phyloP scores from a whole-genome alignment of 1,140 invertebrate genomes.

The Thaumatotibia leucotreta region DNA sequence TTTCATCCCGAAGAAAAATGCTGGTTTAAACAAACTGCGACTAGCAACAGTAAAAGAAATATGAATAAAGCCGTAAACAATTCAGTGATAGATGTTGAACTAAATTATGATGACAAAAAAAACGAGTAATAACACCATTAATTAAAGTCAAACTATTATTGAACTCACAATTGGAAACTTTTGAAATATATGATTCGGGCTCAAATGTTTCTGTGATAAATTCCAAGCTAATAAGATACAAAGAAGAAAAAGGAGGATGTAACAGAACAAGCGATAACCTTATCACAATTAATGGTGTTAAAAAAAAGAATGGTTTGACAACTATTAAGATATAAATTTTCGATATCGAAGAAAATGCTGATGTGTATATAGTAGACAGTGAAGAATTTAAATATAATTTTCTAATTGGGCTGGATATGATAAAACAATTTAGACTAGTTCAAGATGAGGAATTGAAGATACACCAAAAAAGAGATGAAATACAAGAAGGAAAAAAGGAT shows the following conservation, averaged over 20 bases:
- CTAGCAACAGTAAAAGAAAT: constrained; percentile 11
- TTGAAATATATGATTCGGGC: constrained; percentile 28
- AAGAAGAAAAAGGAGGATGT: too few relatives aligned
- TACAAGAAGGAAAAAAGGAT: constrained; percentile 3
- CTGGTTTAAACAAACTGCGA: constrained; percentile 30
- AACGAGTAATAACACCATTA: constrained; percentile 34
- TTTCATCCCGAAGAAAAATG: constrained; percentile 38
- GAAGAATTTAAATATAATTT: constrained; percentile 32
- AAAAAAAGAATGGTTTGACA: constrained; percentile 21
- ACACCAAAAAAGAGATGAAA: constrained; percentile 18
- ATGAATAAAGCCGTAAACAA: constrained; percentile 33
- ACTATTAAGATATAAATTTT: constrained; percentile 27
- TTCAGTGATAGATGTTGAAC: constrained; percentile 33
- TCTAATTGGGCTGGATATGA: constrained; percentile 22
- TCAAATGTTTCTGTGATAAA: constrained; percentile 28
- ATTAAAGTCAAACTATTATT: constrained; percentile 31
- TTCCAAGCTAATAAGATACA: constrained; percentile 27
- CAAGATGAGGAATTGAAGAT: constrained; percentile 27
- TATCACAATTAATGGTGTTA: constrained; percentile 34
- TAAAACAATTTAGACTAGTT: too few relatives aligned
- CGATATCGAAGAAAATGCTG: constrained; percentile 21
- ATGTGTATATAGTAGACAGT: constrained; percentile 29
- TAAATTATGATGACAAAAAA: constrained; percentile 30
- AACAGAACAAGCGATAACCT: too few relatives aligned
- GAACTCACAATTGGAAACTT: constrained; percentile 24